These are phyloP conservation scores for Antheraea pernyi DNA, from an alignment of 1,140 invertebrate species.

Conservation along the genomic window DNA sequence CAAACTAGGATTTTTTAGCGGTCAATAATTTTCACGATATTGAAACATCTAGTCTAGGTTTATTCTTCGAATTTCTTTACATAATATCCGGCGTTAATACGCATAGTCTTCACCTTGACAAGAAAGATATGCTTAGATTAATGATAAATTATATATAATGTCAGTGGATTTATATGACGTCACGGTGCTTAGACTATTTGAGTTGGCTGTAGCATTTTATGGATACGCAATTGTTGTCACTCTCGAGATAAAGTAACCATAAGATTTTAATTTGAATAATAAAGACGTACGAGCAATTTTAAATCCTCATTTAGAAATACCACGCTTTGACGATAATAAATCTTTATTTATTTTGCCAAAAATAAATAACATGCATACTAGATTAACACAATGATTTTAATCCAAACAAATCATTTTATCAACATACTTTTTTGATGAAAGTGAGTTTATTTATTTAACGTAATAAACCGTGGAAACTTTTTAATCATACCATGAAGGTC, in stretches of 20 bases:
- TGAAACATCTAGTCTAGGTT: too few relatives aligned
- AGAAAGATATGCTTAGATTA: conserved; percentile 50
- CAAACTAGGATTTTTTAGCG: too few relatives aligned
- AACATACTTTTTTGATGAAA: too few relatives aligned
- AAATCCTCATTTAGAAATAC: background rate
- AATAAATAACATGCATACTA: background rate
- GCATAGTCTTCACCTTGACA: conserved; percentile 8
- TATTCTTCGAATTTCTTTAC: background rate
- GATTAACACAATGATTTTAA: too few relatives aligned
- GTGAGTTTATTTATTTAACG: too few relatives aligned
- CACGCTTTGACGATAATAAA: background rate
- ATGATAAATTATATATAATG: conserved; percentile 46
- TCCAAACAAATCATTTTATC: too few relatives aligned
- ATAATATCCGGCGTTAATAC: background rate
- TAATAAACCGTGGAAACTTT: too few relatives aligned
- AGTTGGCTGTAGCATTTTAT: background rate
- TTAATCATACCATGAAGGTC: too few relatives aligned
- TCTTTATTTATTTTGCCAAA: background rate
- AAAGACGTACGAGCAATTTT: background rate
- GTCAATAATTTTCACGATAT: too few relatives aligned
- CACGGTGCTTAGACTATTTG: background rate
- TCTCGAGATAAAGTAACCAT: background rate
- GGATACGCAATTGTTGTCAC: background rate
- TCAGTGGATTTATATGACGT: conserved; percentile 53
- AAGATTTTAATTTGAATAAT: background rate